These are phyloP conservation scores for Leucophenga maculata DNA, from an alignment of 2,888 invertebrate genomes.

Conservation along the genomic window DNA sequence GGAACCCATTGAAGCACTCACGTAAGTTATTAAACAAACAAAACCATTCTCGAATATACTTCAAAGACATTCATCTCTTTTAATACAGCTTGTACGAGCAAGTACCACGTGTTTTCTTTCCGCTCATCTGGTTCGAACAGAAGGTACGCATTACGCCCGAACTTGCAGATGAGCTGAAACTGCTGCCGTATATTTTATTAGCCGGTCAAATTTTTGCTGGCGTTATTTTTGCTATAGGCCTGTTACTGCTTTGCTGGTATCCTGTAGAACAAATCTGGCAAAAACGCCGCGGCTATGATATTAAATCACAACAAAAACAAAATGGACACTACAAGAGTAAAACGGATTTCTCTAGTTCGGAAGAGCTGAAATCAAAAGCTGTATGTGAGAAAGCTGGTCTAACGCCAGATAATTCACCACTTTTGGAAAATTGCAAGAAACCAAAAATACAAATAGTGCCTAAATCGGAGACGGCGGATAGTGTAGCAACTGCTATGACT, in stretches of 20 bases:
- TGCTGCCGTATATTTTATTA: constrained; percentile 74
- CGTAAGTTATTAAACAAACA: constrained; percentile 73
- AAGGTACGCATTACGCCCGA: constrained; percentile 76
- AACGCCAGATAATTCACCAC: constrained; percentile 61
- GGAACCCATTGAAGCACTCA: constrained; percentile 77
- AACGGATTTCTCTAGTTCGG: constrained; percentile 44
- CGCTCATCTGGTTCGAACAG: constrained; percentile 86
- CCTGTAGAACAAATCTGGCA: constrained; percentile 56
- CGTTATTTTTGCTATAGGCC: constrained; percentile 72
- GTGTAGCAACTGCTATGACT: constrained; percentile 51
- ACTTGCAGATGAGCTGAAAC: constrained; percentile 75
- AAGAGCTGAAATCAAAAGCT: constrained; percentile 52
- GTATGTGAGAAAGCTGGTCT: constrained; percentile 44
- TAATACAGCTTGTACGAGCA: constrained; percentile 77
- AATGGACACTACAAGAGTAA: constrained; percentile 56
- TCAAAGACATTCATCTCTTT: constrained; percentile 11
- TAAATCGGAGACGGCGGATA: constrained; percentile 56
- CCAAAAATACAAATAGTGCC: constrained; percentile 35
- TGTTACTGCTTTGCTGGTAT: constrained; percentile 70
- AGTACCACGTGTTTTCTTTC: constrained; percentile 80
- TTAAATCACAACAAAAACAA: constrained; percentile 48
- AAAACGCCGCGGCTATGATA: constrained; percentile 45
- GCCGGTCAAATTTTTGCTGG: constrained; percentile 74
- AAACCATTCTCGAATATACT: neutral
- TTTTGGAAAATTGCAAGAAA: constrained; percentile 48